A percentile compares a stretch with the other conserved stretches of the same genome.
phyloP scores from a whole-genome alignment of 2,113 vertebrate genomes.

The Peromyscus polionotus region DNA sequence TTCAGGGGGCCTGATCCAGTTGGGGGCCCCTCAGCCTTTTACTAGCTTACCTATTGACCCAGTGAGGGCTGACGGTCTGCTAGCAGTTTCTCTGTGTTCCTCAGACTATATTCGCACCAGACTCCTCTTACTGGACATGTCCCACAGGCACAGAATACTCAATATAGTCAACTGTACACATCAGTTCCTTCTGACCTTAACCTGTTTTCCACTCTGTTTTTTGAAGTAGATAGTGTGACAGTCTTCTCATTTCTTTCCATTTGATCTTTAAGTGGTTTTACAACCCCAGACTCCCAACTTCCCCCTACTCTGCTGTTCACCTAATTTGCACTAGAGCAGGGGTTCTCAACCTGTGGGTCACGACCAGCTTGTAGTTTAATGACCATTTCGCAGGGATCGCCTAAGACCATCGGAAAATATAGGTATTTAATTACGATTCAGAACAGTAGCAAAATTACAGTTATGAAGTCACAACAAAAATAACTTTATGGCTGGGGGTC shows the following conservation, averaged over 20 bases:
- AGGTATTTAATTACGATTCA: neutral
- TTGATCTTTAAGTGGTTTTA: neutral
- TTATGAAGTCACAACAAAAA: neutral
- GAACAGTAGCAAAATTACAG: neutral
- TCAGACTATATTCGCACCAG: neutral
- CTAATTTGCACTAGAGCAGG: too few relatives aligned
- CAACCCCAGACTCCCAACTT: neutral
- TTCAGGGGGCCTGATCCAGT: too few relatives aligned
- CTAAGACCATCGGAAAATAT: neutral
- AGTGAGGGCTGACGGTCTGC: neutral
- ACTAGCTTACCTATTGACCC: neutral
- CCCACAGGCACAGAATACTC: neutral
- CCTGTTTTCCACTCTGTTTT: neutral
- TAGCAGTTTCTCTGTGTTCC: neutral
- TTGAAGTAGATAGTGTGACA: neutral
- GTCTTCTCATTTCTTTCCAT: neutral
- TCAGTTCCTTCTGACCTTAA: neutral
- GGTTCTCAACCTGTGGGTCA: neutral
- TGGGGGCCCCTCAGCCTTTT: too few relatives aligned
- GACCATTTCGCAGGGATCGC: neutral
- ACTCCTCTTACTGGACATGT: neutral
- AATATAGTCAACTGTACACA: neutral
- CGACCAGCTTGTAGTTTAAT: neutral
- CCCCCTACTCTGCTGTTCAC: too few relatives aligned
- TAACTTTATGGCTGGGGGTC: neutral